Conservation (phyloP, 1,140 invertebrate genomes). For the Drosophila watanabei region DNA sequence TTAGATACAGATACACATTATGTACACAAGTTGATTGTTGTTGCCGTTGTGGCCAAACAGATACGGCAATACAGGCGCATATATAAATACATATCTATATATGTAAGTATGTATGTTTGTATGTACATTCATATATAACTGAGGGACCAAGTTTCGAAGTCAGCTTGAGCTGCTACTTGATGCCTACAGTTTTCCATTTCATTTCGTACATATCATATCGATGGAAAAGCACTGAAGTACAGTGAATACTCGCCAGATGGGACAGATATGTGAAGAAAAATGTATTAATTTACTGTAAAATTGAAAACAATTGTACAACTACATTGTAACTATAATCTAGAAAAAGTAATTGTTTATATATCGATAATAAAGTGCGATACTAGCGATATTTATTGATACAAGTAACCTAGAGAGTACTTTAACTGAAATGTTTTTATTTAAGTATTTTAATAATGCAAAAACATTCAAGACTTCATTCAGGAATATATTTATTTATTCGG, state of each 20-base stretch:
- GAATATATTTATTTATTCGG: neutral
- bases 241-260: neutral
- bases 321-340: neutral
- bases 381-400: neutral
- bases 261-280: neutral
- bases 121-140: constrained; percentile 12
- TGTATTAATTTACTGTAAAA: neutral
- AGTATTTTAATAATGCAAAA: neutral
- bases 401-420: neutral
- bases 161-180: constrained; percentile 42
- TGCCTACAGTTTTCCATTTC: constrained; percentile 46
- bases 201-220: constrained; percentile 23
- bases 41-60: constrained; percentile 57
- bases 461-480: neutral
- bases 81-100: constrained; percentile 1
- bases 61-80: constrained; percentile 38
- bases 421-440: neutral
- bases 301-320: neutral
- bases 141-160: constrained; percentile 39
- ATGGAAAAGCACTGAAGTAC: constrained; percentile 12
- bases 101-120: constrained; percentile 14
- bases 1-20: constrained; percentile 77
- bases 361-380: neutral
- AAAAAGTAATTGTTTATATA: neutral
- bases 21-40: constrained; percentile 61